phyloP scores from a whole-genome alignment of 2,797 vertebrate species.

The Zalophus californianus region DNA sequence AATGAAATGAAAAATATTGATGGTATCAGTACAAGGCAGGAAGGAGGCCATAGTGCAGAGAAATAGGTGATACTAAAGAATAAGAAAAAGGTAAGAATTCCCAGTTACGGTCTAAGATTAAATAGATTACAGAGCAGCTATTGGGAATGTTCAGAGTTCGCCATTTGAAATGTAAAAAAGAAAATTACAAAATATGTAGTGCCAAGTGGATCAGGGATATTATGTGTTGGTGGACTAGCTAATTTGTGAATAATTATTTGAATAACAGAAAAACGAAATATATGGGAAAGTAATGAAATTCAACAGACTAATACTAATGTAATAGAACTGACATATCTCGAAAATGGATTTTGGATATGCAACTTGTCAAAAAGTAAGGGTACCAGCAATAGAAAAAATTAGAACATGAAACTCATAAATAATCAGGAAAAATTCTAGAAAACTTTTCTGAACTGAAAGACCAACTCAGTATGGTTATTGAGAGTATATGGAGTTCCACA shows the following conservation, averaged over 20 bases:
- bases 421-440: conserved; percentile 14
- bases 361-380: neutral
- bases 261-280: neutral
- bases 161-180: neutral
- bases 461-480: neutral
- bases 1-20: conserved; percentile 45
- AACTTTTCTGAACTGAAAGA: conserved; percentile 11
- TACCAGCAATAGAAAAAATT: neutral
- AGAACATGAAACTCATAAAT: neutral
- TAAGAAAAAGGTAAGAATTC: neutral
- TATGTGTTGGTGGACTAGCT: neutral
- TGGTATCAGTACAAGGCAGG: neutral
- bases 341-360: neutral
- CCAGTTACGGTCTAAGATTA: neutral
- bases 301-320: neutral
- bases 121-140: neutral
- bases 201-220: neutral
- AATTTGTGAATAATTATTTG: neutral
- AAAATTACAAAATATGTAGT: neutral
- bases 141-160: neutral
- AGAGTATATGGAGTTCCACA: neutral
- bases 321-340: neutral
- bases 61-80: neutral
- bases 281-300: neutral
- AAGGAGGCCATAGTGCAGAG: neutral